Evolutionary conservation across 2,113 vertebrate species (phyloP).

Genomic region (Phycodurus eques): DNA sequence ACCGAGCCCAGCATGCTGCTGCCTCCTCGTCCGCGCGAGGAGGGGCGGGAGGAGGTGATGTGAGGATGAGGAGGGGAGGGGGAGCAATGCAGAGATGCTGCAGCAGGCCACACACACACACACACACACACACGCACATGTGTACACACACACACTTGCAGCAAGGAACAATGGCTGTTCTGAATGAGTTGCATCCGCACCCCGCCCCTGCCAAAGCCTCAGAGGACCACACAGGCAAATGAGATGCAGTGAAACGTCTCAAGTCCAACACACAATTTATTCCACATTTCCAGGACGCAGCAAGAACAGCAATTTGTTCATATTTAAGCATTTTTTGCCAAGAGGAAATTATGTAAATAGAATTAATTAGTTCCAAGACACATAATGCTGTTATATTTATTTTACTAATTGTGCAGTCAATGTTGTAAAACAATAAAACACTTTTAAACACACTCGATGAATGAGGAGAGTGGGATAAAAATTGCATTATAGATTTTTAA

Average conservation of each 20-base stretch:
- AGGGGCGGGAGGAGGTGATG: constrained; percentile 53
- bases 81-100: constrained; percentile 78
- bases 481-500: neutral
- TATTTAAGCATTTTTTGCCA: neutral
- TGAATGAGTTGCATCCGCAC: constrained; percentile 56
- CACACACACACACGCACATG: constrained; percentile 16
- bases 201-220: constrained; percentile 47
- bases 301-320: neutral
- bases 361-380: too few relatives aligned
- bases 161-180: constrained; percentile 48
- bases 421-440: neutral
- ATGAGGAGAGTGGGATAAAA: neutral
- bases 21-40: constrained; percentile 62
- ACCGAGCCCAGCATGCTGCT: constrained; percentile 52
- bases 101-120: constrained; percentile 52
- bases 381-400: too few relatives aligned
- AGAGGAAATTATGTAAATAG: too few relatives aligned
- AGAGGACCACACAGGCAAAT: constrained; percentile 27
- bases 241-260: neutral
- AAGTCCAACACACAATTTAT: neutral
- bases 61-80: constrained; percentile 38
- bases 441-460: neutral
- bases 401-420: neutral
- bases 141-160: constrained; percentile 14
- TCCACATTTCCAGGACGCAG: neutral